Evolutionary conservation across 2,113 vertebrate species (phyloP), one percentile per base, ranked within the genome.

Genomic region (Myocastor coypus): DNA sequence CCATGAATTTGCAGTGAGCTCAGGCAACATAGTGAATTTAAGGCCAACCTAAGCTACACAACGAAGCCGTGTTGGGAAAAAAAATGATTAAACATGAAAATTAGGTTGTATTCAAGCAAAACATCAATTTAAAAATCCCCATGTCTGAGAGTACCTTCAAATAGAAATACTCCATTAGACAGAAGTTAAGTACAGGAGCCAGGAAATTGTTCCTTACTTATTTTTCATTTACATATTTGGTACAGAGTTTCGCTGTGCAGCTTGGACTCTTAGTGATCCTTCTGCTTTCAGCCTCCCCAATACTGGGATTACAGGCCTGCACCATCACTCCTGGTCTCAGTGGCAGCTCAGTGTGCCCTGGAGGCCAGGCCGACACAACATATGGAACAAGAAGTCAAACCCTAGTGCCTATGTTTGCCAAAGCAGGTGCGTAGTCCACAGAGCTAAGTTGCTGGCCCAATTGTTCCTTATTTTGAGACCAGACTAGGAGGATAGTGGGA

Each of bases 101-200:
- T 94, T 26, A 57, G 46, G 68, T 63, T 69, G 3, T 42, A 20
- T 5, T 91, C 52, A 92, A 66, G 50, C 66, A 86, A 87, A 73
- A 63, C 82, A 68, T 42, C 32, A 95, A 26, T 64, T 86, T 52
- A 87, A 93, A 95, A 84, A 37, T 71, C 37, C n/a, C 59, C 32
- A 81, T 83, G 42, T 73, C 16, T 50, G 7, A 64, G 16, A 6
- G 1, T 57, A 32, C 6, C 30, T 61, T 89, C 61, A 89, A 89
- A 52, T 63, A 69, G 59, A 94, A 88, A 26, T 40, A 57, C 3
- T 69, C 57, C 78, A 10, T 34, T 46, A 40, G 69, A 66, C 34
- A 28, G 24, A 88, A 88, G 19, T 64, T 75, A 69, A 88, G 30
- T 57, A 55, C 34, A 3, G 24, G 50, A 82, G 32, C 82, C 61